These are phyloP conservation scores for Sturnira hondurensis DNA, from an alignment of 2,113 vertebrate genomes.

Conservation along the genomic window DNA sequence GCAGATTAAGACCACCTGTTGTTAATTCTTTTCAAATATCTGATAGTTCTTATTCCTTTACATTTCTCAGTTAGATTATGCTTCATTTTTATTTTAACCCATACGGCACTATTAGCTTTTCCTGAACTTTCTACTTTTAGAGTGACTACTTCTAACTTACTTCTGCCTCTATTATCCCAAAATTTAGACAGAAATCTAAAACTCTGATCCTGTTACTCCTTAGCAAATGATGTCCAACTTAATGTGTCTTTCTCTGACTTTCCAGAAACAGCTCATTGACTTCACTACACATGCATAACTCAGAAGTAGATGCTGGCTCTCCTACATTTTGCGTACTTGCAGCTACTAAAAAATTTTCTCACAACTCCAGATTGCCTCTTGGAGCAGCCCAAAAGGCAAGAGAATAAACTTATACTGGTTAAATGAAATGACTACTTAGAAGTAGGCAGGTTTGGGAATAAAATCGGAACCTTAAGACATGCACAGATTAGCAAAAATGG, in stretches of 20 bases:
- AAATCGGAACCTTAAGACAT: background rate
- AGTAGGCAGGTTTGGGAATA: background rate
- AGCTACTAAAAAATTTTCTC: background rate
- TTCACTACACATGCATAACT: background rate
- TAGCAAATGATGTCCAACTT: background rate
- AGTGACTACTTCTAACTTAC: background rate
- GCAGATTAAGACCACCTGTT: slow-evolving; percentile 70
- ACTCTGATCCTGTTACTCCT: background rate
- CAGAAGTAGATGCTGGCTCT: background rate
- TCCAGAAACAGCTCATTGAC: background rate
- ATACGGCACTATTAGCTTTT: background rate
- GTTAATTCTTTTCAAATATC: slow-evolving; percentile 56
- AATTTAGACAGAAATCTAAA: background rate
- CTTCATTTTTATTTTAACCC: slow-evolving; percentile 51
- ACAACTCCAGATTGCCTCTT: background rate
- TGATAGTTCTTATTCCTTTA: slow-evolving; percentile 34
- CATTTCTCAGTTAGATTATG: slow-evolving; percentile 28
- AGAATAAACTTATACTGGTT: background rate
- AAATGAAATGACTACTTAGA: background rate
- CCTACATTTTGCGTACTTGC: background rate
- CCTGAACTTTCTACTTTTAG: background rate
- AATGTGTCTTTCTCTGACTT: background rate
- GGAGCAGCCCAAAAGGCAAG: background rate
- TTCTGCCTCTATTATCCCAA: background rate
- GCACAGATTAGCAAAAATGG: background rate